phyloP scores from a whole-genome alignment of 2,888 invertebrate species.

The Xestia ashworthii region DNA sequence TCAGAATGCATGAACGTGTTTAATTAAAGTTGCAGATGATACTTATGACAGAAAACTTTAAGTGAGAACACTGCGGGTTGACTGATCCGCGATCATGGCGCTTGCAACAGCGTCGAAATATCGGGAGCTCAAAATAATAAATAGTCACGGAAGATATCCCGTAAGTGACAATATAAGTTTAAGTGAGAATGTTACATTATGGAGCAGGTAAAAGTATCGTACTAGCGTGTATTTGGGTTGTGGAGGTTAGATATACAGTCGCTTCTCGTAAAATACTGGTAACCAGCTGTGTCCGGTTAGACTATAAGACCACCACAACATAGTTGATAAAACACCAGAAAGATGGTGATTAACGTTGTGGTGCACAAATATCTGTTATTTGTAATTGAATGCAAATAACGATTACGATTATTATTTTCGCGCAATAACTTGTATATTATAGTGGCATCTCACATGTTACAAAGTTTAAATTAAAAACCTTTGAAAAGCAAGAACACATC shows the following conservation, averaged over 20 bases:
- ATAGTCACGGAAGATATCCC: too few relatives aligned
- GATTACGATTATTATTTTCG: neutral
- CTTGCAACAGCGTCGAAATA: too few relatives aligned
- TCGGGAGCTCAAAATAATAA: too few relatives aligned
- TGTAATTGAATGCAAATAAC: neutral
- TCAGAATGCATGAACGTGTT: neutral
- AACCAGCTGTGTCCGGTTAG: neutral
- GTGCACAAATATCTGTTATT: neutral
- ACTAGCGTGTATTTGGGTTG: neutral
- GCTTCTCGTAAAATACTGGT: neutral
- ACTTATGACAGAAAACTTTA: too few relatives aligned
- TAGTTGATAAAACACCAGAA: neutral
- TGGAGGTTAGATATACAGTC: neutral
- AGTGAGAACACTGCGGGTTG: too few relatives aligned
- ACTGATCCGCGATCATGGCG: too few relatives aligned
- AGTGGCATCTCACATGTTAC: neutral
- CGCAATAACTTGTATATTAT: neutral
- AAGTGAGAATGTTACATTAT: neutral
- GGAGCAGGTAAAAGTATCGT: neutral
- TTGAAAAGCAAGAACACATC: slow-evolving; percentile 19
- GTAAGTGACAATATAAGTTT: too few relatives aligned
- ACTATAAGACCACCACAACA: neutral
- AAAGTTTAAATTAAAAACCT: neutral
- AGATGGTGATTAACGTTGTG: neutral
- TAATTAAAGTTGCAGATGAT: neutral